These are phyloP conservation scores for Nomada goodeniana DNA, from an alignment of 2,888 invertebrate genomes.

Conservation along the genomic window DNA sequence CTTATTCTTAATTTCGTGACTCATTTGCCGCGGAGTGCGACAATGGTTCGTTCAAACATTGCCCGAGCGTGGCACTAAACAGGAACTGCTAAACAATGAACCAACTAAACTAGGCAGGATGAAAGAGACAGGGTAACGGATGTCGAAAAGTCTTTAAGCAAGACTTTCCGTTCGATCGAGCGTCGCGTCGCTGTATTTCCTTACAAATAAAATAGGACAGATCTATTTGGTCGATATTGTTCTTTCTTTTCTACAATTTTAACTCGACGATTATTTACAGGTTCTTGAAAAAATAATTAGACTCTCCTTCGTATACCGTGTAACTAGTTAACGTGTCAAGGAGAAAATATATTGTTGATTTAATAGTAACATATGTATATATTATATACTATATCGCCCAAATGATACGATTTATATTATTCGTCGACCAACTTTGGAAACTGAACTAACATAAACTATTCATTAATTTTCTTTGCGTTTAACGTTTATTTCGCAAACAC, in stretches of 20 bases:
- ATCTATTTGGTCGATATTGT: conserved; percentile 11
- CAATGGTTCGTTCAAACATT: conserved; percentile 54
- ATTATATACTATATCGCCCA: not conserved
- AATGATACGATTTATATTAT: conserved; percentile 13
- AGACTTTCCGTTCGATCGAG: not conserved
- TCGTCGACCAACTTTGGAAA: not conserved
- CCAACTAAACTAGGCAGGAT: conserved; percentile 31
- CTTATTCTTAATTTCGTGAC: conserved; percentile 33
- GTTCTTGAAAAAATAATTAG: conserved; percentile 15
- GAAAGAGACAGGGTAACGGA: conserved; percentile 26
- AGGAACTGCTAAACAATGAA: conserved; percentile 60
- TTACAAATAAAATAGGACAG: conserved; percentile 22
- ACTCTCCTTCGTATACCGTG: not conserved
- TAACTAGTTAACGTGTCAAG: not conserved
- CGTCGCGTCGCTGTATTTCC: not conserved
- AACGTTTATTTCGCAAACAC: not conserved
- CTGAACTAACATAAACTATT: not conserved
- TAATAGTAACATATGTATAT: not conserved
- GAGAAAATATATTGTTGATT: conserved; percentile 24
- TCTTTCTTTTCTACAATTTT: conserved; percentile 8
- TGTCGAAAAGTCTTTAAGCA: conserved; percentile 12
- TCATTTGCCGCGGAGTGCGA: conserved; percentile 47
- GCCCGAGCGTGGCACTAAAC: conserved; percentile 59
- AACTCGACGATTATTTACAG: conserved; percentile 28
- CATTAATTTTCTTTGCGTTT: not conserved